Base-by-base conservation (phyloP, 2,888 invertebrate species). In the Drosophila cyrtoloma region DNA sequence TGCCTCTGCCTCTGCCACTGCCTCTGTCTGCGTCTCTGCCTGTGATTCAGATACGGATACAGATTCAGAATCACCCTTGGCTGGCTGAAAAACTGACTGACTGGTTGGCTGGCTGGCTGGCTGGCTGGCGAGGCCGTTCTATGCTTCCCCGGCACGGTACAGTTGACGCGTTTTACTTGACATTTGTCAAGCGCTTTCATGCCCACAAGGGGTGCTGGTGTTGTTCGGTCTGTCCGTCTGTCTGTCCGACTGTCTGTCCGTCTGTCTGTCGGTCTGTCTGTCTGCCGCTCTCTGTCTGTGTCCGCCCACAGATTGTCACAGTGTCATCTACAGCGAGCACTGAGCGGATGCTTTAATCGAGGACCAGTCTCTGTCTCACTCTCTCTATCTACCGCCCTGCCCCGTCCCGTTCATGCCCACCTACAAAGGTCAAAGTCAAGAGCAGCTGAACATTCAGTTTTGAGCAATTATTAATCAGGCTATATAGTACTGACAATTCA, bases 351-450 rank as follows among this genome's bases (percentile, higher is more conserved):
- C 81, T 71, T 61, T 75, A 86, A 86, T 89, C 80, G 82, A 74
- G 69, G 58, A 37, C 32, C 63, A 67, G 37, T 30, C 39, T 22
- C 35, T 22, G 5, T 37, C 35, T 55, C 26, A 19, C 35, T 32
- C 32, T 19, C 26, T 30, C 14, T 5, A 19, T 5, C 33, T 26
- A 10, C 5, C 53, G 14, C 55, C 9, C 64, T 35, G 10, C 16
- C 3, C 9, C 33, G 30, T 42, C 50, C 57, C 22, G 7, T 5
- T 16, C 16, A 2, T 47, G 47, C 28, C 2, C 61, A 32, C 60
- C 66, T 60, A 57, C 75, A 81, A 74, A 89, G 90, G 84, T 90
- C 87, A 90, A 90, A 90, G 89, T 89, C 87, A 87, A 79, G 81
- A 75, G 75, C 84, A 71, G 60, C 60, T 69, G 61, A 68, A 35